phyloP scores from a whole-genome alignment of 2,888 invertebrate species.

The Lutraria lutraria region DNA sequence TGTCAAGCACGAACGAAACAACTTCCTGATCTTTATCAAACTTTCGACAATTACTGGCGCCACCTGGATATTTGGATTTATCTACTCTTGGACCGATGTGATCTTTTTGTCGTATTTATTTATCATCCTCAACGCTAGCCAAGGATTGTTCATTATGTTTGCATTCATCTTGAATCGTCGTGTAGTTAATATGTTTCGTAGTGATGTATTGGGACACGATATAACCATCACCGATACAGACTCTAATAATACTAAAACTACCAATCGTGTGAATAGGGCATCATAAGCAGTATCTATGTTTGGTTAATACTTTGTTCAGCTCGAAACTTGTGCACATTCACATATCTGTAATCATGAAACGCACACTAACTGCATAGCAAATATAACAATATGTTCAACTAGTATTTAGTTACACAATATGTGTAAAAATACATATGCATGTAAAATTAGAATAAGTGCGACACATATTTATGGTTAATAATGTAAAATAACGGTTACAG shows the following conservation, averaged over 20 bases:
- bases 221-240: neutral
- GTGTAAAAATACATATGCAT: too few species aligned
- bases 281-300: too few species aligned
- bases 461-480: too few species aligned
- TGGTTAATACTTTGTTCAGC: too few species aligned
- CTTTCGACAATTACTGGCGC: conserved; percentile 45
- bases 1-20: conserved; percentile 33
- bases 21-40: conserved; percentile 40
- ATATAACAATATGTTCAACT: too few species aligned
- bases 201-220: neutral
- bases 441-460: too few species aligned
- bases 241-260: neutral
- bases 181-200: neutral
- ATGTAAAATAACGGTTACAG: too few species aligned
- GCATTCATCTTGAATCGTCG: neutral
- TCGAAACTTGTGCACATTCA: too few species aligned
- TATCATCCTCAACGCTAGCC: conserved; percentile 31
- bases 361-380: too few species aligned
- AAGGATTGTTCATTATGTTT: conserved; percentile 38
- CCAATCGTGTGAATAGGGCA: neutral
- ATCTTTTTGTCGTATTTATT: neutral
- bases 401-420: too few species aligned
- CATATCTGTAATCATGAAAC: too few species aligned
- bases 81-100: neutral
- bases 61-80: conserved; percentile 17